Base-by-base conservation (phyloP, 2,888 invertebrate species). In the Timandra comae region DNA sequence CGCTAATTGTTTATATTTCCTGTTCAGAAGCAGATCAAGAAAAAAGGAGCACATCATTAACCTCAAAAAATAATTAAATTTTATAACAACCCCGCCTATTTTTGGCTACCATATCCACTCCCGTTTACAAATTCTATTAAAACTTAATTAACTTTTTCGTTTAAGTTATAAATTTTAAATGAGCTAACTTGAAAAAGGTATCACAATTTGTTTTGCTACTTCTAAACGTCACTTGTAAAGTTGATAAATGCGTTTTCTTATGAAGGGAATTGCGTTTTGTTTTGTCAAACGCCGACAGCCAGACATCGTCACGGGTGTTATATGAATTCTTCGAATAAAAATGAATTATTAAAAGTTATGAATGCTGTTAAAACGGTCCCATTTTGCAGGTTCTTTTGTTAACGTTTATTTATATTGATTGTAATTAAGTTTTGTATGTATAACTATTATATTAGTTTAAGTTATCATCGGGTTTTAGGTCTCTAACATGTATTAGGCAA, bases 111-210 rank as follows among this genome's bases (percentile, higher is more conserved):
- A 81, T 63, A 66, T 68, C 69, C 75, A 84, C 84, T 84, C 80
- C 84, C 63, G 85, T 84, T 77, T 75, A 54, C 65, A 66, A n/a
- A 78, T 84, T 85, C 84, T 80, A 85, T 85, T 85, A 85, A 84
- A 82, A 82, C 84, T 84, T 85, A 85, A 85, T 85, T 85, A 85
- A 79, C 80, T 82, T 82, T 80, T 82, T 80, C 69, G 61, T 49
- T 60, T 54, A 50, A 66, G 72, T 71, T 72, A 72, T 74, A 78
- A 74, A 78, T 74, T 73, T 71, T 48, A 72, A 81, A 81, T 69
- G 67, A 69, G 69, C 63, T 73, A 63, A 56, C 61, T 63, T 66
- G 64, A 64, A 69, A 68, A 77, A 70, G 72, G 72, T 64, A 69
- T 65, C 62, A 60, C 68, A 68, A 84, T 85, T 84, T 84, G 84